Evolutionary conservation across 2,113 vertebrate species (phyloP).

Genomic region (Picathartes gymnocephalus): DNA sequence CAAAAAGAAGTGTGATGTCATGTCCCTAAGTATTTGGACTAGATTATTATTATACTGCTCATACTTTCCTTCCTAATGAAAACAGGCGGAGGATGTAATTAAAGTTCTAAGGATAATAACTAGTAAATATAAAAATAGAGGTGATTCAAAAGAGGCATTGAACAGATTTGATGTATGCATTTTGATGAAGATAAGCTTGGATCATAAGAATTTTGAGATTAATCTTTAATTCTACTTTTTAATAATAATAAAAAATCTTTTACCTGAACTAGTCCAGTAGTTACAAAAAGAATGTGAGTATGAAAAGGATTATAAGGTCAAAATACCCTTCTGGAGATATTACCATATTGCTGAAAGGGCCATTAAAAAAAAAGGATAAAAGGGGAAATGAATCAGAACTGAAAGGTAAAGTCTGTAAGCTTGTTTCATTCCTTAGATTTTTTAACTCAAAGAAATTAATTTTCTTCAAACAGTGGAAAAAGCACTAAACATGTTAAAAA

Average conservation of each 20-base stretch:
- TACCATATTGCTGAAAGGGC: not conserved
- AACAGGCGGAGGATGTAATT: not conserved
- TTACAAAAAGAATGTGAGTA: not conserved
- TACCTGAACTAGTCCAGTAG: not conserved
- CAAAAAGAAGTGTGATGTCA: not conserved
- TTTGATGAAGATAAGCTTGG: not conserved
- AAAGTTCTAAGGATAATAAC: not conserved
- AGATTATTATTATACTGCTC: not conserved
- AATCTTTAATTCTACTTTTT: not conserved
- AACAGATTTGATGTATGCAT: not conserved
- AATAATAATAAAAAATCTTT: not conserved
- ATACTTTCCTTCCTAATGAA: not conserved
- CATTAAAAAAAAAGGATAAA: not conserved
- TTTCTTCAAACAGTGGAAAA: not conserved
- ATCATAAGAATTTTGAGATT: not conserved
- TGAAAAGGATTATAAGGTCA: not conserved
- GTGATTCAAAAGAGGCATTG: not conserved
- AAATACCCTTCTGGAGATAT: not conserved
- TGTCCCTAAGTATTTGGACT: not conserved
- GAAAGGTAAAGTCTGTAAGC: not conserved
- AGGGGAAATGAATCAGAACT: not conserved
- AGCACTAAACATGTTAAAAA: not conserved
- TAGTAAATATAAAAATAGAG: not conserved
- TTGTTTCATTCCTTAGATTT: slow-evolving; percentile 14
- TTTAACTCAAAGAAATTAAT: slow-evolving; percentile 8